Evolutionary conservation across 2,797 vertebrate genomes (phyloP).

Genomic region (Lacerta agilis): DNA sequence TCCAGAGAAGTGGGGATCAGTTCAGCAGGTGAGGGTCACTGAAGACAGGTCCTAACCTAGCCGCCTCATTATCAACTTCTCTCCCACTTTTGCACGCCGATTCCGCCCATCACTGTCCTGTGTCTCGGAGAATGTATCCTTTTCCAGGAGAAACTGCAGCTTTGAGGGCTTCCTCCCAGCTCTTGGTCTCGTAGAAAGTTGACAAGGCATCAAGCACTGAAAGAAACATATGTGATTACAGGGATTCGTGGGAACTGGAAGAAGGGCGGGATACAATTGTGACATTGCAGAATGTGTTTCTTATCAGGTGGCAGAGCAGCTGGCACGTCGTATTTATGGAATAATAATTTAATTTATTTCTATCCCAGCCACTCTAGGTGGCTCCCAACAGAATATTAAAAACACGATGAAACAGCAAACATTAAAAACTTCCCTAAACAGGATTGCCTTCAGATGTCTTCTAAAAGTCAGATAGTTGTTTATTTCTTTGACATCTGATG

Average conservation of each 20-base stretch:
- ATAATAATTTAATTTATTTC: too few relatives aligned
- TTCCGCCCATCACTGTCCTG: constrained; percentile 8
- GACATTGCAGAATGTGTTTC: neutral
- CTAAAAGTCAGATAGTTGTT: too few relatives aligned
- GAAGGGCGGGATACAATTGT: neutral
- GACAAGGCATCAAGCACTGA: constrained; percentile 89
- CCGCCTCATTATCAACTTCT: neutral
- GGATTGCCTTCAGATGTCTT: too few relatives aligned
- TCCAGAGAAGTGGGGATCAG: neutral
- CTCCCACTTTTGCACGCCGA: neutral
- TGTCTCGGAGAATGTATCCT: constrained; percentile 79
- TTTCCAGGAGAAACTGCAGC: constrained; percentile 87
- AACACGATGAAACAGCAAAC: too few relatives aligned
- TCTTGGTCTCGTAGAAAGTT: constrained; percentile 81
- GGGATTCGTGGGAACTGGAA: neutral
- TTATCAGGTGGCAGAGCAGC: neutral
- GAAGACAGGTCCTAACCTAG: neutral
- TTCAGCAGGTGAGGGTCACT: neutral
- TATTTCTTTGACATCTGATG: too few relatives aligned
- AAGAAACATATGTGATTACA: neutral
- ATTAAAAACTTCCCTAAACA: too few relatives aligned
- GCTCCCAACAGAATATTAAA: too few relatives aligned
- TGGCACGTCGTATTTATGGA: neutral
- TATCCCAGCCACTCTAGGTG: too few relatives aligned
- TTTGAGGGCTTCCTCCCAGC: constrained; percentile 86